Base-by-base conservation (phyloP, 2,113 vertebrate genomes). In the Gymnocephalus cernua region DNA sequence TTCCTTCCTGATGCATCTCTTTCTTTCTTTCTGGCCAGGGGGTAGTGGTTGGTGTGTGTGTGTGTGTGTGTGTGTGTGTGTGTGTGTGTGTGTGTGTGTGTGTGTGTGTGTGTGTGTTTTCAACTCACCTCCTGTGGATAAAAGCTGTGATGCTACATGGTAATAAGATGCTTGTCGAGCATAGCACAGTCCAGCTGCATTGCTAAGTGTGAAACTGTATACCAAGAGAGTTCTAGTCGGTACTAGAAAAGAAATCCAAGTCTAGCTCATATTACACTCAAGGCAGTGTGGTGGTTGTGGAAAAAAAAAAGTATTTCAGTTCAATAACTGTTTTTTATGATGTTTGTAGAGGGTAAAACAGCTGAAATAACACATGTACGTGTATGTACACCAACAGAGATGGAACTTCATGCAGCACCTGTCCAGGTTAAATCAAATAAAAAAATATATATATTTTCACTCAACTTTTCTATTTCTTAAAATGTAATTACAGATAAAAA, bases 161-260 rank as follows among this genome's bases (percentile, higher is more conserved):
- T 73, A 85, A 89, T 78, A 68, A 58, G 61, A 86, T 59, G 69
- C 67, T 75, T 79, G 12, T 69, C 51, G 51, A 47, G 57, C 58
- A 74, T 12, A 72, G 63, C 53, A 56, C 54, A 82, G 71, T 58
- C 58, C 82, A 68, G 81, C 81, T 82, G 76, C 74, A 84, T 4
- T 38, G 79, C 83, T 68, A 66, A 61, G 51, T 59, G 62, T 78
- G 80, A 70, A 86, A 89, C 57, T 53, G 32, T 47, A 76, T 3
- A 68, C 66, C 53, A 14, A 27, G 23, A 76, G 61, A 79, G 48
- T 77, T 72, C 4, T 12, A 29, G 45, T 23, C 29, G 56, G 78
- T 4, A 66, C 65, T 57, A 50, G 69, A 48, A 62, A 29, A 74
- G 47, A 82, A 84, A 88, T 79, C 69, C 62, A 63, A 84, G 69